These are phyloP conservation scores for Marmota monax DNA, from an alignment of 2,113 vertebrate genomes.

Conservation along the genomic window DNA sequence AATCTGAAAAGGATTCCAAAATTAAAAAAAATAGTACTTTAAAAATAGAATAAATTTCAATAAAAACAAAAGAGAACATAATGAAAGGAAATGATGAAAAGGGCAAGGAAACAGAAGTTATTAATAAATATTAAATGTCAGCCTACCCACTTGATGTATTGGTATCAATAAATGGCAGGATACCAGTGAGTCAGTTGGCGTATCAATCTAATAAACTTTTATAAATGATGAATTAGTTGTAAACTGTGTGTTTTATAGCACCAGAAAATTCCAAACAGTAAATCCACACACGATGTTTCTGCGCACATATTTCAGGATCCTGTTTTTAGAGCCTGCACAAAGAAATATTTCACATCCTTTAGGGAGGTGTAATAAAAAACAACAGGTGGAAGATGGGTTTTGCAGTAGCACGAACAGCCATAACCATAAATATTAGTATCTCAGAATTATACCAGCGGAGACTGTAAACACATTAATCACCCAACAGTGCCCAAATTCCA, in stretches of 20 bases:
- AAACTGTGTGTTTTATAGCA: constrained; percentile 59
- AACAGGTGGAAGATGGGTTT: constrained; percentile 80
- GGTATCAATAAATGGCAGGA: constrained; percentile 43
- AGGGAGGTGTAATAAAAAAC: constrained; percentile 74
- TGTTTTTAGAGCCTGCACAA: constrained; percentile 66
- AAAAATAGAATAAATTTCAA: neutral
- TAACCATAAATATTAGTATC: constrained; percentile 74
- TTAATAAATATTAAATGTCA: constrained; percentile 57
- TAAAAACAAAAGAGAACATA: neutral
- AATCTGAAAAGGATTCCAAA: constrained; percentile 27
- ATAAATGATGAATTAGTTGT: constrained; percentile 68
- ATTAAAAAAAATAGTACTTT: constrained; percentile 39
- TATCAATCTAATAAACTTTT: constrained; percentile 68
- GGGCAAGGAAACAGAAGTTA: neutral
- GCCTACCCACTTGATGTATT: constrained; percentile 28
- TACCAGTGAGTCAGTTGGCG: constrained; percentile 4
- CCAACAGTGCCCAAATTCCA: constrained; percentile 59
- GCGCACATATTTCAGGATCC: constrained; percentile 66
- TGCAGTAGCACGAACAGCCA: constrained; percentile 62
- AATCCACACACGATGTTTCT: constrained; percentile 56
- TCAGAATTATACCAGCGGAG: constrained; percentile 58
- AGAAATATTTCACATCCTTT: constrained; percentile 79
- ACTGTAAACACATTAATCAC: constrained; percentile 77
- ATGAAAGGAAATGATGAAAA: neutral
- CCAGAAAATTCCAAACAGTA: constrained; percentile 71